Conservation (phyloP, 2,888 invertebrate species). For the Eupithecia pulchellata region DNA sequence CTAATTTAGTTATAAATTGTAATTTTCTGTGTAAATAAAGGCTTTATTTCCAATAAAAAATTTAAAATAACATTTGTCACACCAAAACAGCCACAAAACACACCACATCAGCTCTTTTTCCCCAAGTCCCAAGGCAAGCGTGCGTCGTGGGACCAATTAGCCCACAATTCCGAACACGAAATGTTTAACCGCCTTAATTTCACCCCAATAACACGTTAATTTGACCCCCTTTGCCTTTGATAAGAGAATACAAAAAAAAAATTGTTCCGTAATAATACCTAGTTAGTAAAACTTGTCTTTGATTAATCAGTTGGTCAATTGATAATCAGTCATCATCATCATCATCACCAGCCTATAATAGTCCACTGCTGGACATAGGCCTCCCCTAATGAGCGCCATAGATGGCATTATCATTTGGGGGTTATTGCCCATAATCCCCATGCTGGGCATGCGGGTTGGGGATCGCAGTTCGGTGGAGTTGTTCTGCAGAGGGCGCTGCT, state of each 20-base stretch:
- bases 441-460: too few species aligned
- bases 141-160: constrained; percentile 70
- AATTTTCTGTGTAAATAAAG: too few species aligned
- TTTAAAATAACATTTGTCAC: constrained; percentile 19
- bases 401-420: too few species aligned
- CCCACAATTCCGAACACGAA: constrained; percentile 65
- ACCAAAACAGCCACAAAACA: constrained; percentile 22
- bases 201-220: constrained; percentile 70
- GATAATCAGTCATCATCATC: background rate
- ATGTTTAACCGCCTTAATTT: constrained; percentile 68
- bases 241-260: constrained; percentile 62
- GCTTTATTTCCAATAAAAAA: too few species aligned
- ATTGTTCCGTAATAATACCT: constrained; percentile 57
- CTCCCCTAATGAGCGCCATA: too few species aligned
- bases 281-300: constrained; percentile 27
- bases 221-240: constrained; percentile 47
- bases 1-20: too few species aligned
- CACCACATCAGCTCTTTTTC: constrained; percentile 25
- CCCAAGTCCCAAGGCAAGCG: constrained; percentile 46
- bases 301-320: background rate
- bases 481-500: too few species aligned
- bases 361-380: too few species aligned
- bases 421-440: too few species aligned
- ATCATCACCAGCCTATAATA: too few species aligned
- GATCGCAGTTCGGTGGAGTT: too few species aligned